Conservation (phyloP, 2,797 vertebrate species). For the Thamnophis elegans region DNA sequence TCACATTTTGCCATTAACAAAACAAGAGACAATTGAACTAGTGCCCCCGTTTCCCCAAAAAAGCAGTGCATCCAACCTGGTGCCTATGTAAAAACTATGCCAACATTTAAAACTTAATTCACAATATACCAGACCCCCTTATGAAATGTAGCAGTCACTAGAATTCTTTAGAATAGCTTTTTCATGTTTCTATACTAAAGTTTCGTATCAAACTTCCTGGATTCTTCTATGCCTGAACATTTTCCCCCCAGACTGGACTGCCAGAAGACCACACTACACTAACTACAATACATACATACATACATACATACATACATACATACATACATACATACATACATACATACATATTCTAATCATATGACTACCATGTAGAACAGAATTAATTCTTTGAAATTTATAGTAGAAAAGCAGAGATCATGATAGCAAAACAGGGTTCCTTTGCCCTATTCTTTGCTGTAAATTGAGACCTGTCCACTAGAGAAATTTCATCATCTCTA, state of each 20-base stretch:
- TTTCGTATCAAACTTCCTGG: neutral
- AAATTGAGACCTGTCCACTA: too few species aligned
- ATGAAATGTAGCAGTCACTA: neutral
- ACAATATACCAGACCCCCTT: neutral
- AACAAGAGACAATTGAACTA: neutral
- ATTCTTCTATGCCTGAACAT: neutral
- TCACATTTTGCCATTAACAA: neutral
- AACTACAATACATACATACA: too few species aligned
- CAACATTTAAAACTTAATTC: neutral
- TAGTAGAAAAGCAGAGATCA: conserved; percentile 50
- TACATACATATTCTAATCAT: conserved; percentile 47
- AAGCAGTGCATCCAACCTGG: neutral
- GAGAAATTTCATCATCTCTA: neutral
- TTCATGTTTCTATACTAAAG: neutral
- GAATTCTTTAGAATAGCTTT: neutral
- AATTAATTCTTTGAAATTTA: conserved; percentile 68
- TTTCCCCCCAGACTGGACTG: neutral
- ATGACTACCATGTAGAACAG: conserved; percentile 66
- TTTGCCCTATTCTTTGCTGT: conserved; percentile 34
- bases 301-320: too few species aligned
- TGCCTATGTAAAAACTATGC: neutral
- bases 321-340: too few species aligned
- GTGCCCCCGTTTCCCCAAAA: neutral
- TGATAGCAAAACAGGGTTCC: conserved; percentile 22
- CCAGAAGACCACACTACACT: too few species aligned